Evolutionary conservation across 2,113 vertebrate genomes (phyloP).

Genomic region (Podarcis muralis): DNA sequence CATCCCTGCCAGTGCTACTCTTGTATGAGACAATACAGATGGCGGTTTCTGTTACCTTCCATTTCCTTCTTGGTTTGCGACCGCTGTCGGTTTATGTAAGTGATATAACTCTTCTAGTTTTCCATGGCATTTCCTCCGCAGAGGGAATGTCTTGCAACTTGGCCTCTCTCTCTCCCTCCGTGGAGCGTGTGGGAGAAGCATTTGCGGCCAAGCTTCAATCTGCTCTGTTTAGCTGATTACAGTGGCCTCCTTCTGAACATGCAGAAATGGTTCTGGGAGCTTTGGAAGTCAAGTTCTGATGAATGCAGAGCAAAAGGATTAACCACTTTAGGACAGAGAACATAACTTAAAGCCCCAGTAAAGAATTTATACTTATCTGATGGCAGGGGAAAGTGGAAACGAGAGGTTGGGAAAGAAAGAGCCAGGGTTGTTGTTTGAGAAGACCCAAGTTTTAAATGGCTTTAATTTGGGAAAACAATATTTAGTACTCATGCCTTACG

Average conservation of each 20-base stretch:
- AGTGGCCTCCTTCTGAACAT: background rate
- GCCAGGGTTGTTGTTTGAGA: background rate
- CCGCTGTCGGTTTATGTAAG: slow-evolving; percentile 6
- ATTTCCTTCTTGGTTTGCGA: slow-evolving; percentile 11
- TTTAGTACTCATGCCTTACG: background rate
- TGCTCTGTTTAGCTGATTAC: background rate
- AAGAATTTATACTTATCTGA: background rate
- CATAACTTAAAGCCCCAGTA: background rate
- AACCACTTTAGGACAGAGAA: background rate
- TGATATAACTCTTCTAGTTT: slow-evolving; percentile 8
- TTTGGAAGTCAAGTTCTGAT: slow-evolving; percentile 1
- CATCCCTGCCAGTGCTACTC: background rate
- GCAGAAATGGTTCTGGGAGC: background rate
- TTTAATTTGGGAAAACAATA: background rate
- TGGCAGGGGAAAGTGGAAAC: background rate
- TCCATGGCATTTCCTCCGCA: slow-evolving; percentile 12
- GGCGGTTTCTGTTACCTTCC: slow-evolving; percentile 13
- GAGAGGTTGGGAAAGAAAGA: background rate
- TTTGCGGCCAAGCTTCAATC: background rate
- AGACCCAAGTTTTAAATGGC: background rate
- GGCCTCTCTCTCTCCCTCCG: background rate
- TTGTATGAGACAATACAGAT: background rate
- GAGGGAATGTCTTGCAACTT: background rate
- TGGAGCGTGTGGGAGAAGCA: background rate
- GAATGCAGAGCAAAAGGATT: background rate